Evolutionary conservation across 2,888 invertebrate species (phyloP), one percentile per base, ranked within the genome.

Genomic region (Hylaea fasciaria): DNA sequence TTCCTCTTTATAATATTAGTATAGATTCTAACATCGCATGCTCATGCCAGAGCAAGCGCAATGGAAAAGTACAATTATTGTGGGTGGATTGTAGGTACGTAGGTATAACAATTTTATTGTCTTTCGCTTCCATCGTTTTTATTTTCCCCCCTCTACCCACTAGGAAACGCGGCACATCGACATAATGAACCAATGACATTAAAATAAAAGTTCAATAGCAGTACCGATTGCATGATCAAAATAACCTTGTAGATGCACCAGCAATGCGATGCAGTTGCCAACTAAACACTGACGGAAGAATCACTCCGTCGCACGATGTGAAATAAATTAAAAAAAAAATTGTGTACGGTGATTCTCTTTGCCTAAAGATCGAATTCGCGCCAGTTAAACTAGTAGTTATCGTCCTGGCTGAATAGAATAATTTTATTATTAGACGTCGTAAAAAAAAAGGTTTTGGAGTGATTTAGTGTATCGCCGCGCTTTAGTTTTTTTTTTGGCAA

Each of bases 221-320:
- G 16, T 45, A 17, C 44, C 56, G 76, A 73, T 57, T 68, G 67
- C 64, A 65, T 71, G 82, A 85, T 86, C 77, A 82, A 85, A 87
- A 85, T 85, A 86, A 81, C 86, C 85, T 86, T 85, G 78, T 85
- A 72, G 66, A 74, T 74, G 76, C 81, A 78, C 69, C 63, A 64
- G 56, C 66, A 45, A 64, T 72, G 71, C 73, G 71, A 66, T 76
- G 71, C 79, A 77, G 80, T 84, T 83, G 85, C 81, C 85, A 84
- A 81, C 65, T 76, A 71, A 66, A 77, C 77, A 64, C 75, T 72
- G 65, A 68, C 75, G 73, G 43, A 48, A 61, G 57, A 59, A 65
- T 50, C 53, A 52, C 35, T 49, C 41, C 22, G 13, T 47, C n/a
- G 35, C 39, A 55, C 22, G 22, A 22, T 22, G 22, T 32, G 7